Conservation (phyloP, 2,113 vertebrate genomes). For the Fulmarus glacialis region DNA sequence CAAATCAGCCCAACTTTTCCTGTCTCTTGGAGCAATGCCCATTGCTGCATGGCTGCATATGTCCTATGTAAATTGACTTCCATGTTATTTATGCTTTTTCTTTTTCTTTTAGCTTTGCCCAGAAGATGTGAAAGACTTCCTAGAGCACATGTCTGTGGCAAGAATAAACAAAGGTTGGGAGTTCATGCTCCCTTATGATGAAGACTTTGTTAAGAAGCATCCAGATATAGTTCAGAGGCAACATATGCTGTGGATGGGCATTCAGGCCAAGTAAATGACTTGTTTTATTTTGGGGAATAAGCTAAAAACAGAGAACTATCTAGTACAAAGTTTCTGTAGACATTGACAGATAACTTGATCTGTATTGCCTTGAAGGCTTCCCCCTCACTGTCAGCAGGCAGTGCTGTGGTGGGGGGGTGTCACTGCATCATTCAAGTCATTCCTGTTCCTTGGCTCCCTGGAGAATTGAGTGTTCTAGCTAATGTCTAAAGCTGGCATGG, state of each 20-base stretch:
- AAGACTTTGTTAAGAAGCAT: constrained; percentile 93
- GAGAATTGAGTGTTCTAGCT: neutral
- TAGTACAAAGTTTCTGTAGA: neutral
- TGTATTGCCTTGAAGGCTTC: neutral
- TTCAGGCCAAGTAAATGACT: constrained; percentile 91
- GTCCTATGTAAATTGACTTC: neutral
- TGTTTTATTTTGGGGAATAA: neutral
- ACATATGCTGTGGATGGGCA: constrained; percentile 96
- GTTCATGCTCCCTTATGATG: constrained; percentile 89
- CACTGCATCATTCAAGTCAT: neutral
- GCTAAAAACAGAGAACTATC: neutral
- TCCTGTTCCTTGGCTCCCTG: neutral
- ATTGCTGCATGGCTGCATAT: neutral
- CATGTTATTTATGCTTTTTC: neutral
- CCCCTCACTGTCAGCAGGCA: neutral
- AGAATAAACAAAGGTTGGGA: constrained; percentile 95
- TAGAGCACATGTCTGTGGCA: constrained; percentile 92
- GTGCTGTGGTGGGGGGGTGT: neutral
- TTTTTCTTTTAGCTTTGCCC: constrained; percentile 86
- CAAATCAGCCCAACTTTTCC: neutral
- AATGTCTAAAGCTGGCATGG: neutral
- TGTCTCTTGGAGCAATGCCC: neutral
- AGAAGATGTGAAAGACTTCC: constrained; percentile 96
- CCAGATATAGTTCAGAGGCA: constrained; percentile 95
- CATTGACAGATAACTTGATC: neutral